Evolutionary conservation across 2,113 vertebrate genomes (phyloP).

Genomic region (Hypocryptadius cinnamomeus): DNA sequence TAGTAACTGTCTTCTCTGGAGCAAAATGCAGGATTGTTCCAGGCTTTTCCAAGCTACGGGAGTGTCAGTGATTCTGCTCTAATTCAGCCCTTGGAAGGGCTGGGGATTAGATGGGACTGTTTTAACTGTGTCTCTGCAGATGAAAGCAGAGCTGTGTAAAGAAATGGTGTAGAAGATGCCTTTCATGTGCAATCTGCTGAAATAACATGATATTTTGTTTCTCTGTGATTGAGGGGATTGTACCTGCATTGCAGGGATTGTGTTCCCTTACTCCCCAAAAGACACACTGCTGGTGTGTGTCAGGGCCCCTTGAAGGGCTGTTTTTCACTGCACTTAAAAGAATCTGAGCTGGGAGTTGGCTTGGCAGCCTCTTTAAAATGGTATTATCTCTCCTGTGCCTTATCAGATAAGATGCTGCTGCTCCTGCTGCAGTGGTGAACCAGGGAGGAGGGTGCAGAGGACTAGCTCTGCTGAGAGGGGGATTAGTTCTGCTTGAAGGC

Average conservation of each 20-base stretch:
- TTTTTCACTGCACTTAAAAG: not conserved
- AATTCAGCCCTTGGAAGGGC: not conserved
- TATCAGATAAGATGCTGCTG: not conserved
- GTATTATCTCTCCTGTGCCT: not conserved
- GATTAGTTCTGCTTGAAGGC: constrained; percentile 13
- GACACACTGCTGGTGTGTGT: not conserved
- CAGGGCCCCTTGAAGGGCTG: not conserved
- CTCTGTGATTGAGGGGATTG: not conserved
- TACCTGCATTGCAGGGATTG: not conserved
- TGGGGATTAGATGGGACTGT: not conserved
- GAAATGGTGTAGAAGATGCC: not conserved
- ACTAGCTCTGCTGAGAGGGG: not conserved
- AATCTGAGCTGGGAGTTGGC: not conserved
- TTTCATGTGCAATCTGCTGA: not conserved
- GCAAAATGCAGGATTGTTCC: not conserved
- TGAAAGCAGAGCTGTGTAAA: not conserved
- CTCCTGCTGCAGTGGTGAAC: not conserved
- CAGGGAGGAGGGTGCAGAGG: not conserved
- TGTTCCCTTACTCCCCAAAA: not conserved
- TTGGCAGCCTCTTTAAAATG: not conserved
- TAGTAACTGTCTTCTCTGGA: not conserved
- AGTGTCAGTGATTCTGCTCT: not conserved
- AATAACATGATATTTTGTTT: not conserved
- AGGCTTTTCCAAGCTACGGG: not conserved
- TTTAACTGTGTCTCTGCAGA: not conserved